These are phyloP conservation scores for Chrysomallon squamiferum DNA, from an alignment of 1,140 invertebrate genomes.

Conservation along the genomic window DNA sequence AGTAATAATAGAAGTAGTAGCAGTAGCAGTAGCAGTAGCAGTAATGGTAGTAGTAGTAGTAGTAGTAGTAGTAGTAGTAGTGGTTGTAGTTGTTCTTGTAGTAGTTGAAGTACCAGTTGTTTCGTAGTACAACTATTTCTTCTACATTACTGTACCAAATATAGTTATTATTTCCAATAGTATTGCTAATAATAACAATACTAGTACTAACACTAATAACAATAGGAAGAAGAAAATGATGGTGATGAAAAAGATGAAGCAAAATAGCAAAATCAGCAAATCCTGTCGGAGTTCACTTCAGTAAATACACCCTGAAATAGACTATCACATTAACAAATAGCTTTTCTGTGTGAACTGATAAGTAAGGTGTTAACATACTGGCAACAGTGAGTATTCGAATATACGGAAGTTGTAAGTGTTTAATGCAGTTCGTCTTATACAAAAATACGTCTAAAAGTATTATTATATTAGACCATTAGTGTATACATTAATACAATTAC, in stretches of 20 bases:
- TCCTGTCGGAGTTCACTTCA: not conserved
- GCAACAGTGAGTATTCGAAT: too few species aligned
- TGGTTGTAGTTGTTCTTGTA: not conserved
- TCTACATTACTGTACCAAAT: too few species aligned
- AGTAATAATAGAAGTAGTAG: not conserved
- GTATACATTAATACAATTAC: too few species aligned
- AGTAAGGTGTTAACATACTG: too few species aligned
- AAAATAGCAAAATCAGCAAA: not conserved
- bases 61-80: slow-evolving; percentile 8
- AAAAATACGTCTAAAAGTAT: too few species aligned
- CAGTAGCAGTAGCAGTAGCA: slow-evolving; percentile 1
- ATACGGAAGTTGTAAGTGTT: too few species aligned
- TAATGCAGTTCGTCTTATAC: too few species aligned
- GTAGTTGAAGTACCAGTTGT: slow-evolving; percentile 3
- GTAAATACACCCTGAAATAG: not conserved
- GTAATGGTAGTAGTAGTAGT: slow-evolving; percentile 1
- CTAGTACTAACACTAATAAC: not conserved
- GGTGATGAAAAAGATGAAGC: not conserved
- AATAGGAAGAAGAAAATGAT: not conserved
- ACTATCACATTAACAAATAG: too few species aligned
- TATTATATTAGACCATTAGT: too few species aligned
- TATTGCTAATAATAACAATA: not conserved
- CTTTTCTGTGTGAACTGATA: too few species aligned
- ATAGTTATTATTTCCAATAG: slow-evolving; percentile 5
- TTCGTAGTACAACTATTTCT: too few species aligned